Evolutionary conservation across 2,113 vertebrate species (phyloP).

Genomic region (Ellobius talpinus): DNA sequence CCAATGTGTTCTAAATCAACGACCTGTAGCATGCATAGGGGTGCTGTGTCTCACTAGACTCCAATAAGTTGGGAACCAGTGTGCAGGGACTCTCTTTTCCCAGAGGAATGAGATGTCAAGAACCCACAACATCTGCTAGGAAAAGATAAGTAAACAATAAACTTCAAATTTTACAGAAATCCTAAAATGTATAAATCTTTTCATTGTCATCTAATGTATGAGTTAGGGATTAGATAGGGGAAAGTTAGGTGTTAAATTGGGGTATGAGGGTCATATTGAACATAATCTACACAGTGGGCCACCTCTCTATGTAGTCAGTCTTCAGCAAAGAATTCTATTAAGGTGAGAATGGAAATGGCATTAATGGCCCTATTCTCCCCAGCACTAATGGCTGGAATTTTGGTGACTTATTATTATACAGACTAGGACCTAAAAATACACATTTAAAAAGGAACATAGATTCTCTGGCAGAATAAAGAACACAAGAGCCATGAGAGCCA

Average conservation of each 20-base stretch:
- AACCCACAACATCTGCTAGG: not conserved
- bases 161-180: not conserved
- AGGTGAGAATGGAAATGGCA: slow-evolving; percentile 13
- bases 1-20: not conserved
- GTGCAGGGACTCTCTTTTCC: not conserved
- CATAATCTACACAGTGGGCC: not conserved
- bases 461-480: not conserved
- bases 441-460: slow-evolving; percentile 49
- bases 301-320: not conserved
- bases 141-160: not conserved
- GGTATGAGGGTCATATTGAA: not conserved
- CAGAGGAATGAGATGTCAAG: not conserved
- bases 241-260: not conserved
- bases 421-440: slow-evolving; percentile 51
- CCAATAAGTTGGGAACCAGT: not conserved
- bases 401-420: slow-evolving; percentile 32
- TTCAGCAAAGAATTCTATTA: slow-evolving; percentile 36
- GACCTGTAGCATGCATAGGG: not conserved
- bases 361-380: not conserved
- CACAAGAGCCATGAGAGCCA: not conserved
- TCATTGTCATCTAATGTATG: not conserved
- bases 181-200: not conserved
- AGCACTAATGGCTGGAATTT: slow-evolving; percentile 60
- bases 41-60: not conserved
- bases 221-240: not conserved